These are phyloP conservation scores for Aphelenchoides bicaudatus DNA, from an alignment of 2,888 invertebrate species.

Conservation along the genomic window DNA sequence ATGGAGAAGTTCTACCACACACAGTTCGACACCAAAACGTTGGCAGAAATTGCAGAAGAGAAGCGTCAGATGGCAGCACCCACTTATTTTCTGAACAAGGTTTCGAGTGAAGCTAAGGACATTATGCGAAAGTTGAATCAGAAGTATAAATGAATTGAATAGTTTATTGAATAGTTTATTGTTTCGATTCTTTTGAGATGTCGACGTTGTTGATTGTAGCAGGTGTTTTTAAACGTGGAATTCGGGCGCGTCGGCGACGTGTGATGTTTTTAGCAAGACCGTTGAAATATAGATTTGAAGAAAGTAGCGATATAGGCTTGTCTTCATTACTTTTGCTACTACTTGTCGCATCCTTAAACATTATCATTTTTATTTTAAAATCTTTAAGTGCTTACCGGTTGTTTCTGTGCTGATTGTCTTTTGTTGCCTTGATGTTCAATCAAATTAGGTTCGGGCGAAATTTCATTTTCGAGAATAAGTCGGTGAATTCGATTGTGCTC, in stretches of 20 bases:
- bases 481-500: conserved; percentile 38
- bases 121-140: conserved; percentile 80
- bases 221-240: no score
- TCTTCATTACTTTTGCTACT: no score
- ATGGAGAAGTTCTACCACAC: conserved; percentile 88
- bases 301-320: conserved; percentile 24
- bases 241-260: conserved; percentile 4
- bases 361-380: not conserved
- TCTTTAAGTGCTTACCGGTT: not conserved
- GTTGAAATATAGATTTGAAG: conserved; percentile 30
- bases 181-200: no score
- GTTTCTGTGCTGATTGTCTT: no score
- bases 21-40: conserved; percentile 80
- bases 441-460: no score
- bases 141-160: no score
- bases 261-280: not conserved
- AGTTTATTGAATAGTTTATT: no score
- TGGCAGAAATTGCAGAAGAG: conserved; percentile 67
- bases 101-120: conserved; percentile 79
- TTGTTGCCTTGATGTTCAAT: no score
- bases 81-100: conserved; percentile 56
- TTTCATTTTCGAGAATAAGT: no score
- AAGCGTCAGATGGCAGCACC: conserved; percentile 46
- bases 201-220: no score
- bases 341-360: conserved; percentile 19